These are phyloP conservation scores for Montipora efflorescens DNA, from an alignment of 64 coral and sea anemone genomes.

Conservation along the genomic window DNA sequence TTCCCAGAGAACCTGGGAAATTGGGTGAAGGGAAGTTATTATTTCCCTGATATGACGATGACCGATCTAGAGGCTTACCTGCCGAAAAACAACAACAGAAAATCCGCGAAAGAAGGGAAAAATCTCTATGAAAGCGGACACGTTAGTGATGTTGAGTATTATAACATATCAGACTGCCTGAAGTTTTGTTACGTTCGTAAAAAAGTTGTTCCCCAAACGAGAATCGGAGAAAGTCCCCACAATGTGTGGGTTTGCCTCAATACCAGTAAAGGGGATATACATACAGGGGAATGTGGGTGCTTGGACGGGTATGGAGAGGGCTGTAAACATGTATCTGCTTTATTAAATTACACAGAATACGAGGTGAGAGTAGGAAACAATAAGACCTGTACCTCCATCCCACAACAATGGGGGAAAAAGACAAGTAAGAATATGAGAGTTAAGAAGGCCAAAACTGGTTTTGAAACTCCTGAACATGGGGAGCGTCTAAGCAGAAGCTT, in stretches of 20 bases:
- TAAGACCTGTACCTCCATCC: too few species aligned
- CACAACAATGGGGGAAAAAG: too few species aligned
- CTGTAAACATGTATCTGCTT: too few species aligned
- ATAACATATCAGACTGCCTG: conserved; percentile 20
- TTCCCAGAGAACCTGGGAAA: neutral
- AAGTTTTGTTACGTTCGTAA: conserved; percentile 12
- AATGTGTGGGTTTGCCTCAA: conserved; percentile 27
- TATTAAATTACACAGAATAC: too few species aligned
- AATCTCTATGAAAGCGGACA: neutral
- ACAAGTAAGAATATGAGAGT: too few species aligned
- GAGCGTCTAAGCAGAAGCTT: neutral
- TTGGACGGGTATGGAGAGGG: too few species aligned
- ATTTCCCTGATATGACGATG: neutral
- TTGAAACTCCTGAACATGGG: neutral
- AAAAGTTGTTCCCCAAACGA: neutral
- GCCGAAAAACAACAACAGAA: neutral
- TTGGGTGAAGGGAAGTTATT: neutral
- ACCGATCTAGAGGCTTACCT: neutral
- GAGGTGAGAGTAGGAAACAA: too few species aligned
- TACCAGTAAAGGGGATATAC: neutral
- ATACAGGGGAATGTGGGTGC: too few species aligned
- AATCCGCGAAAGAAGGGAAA: neutral
- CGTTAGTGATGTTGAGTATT: neutral
- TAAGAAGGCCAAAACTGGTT: neutral
- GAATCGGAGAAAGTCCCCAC: neutral